These are phyloP conservation scores for Drosophila neotestacea DNA, from an alignment of 2,888 invertebrate genomes.

Conservation along the genomic window DNA sequence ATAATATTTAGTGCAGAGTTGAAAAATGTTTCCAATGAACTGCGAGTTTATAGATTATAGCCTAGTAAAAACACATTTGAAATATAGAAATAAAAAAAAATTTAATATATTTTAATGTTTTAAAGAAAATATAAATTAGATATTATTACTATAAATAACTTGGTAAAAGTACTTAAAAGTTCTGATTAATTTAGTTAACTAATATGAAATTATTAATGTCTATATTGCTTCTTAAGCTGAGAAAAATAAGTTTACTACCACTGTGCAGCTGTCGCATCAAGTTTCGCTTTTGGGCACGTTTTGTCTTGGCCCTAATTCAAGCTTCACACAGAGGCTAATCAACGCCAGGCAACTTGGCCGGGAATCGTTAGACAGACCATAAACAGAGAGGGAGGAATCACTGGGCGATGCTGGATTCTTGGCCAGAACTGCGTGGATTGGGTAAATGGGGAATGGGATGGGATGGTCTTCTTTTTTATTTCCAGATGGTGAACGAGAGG, in stretches of 20 bases:
- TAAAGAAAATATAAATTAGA: too few relatives aligned
- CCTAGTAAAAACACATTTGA: too few relatives aligned
- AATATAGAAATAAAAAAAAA: too few relatives aligned
- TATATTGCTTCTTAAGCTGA: too few relatives aligned
- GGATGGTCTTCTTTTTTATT: slow-evolving; percentile 9
- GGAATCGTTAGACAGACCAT: slow-evolving; percentile 80
- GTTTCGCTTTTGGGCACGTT: slow-evolving; percentile 79
- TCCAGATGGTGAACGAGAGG: not conserved
- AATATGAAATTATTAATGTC: too few relatives aligned
- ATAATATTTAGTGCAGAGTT: too few relatives aligned
- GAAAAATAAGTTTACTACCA: not conserved
- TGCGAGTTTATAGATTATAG: too few relatives aligned
- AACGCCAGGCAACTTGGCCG: slow-evolving; percentile 80
- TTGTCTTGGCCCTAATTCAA: slow-evolving; percentile 78
- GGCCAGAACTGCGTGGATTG: slow-evolving; percentile 1
- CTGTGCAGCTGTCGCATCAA: slow-evolving; percentile 63
- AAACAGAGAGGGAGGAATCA: slow-evolving; percentile 58
- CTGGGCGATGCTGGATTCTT: slow-evolving; percentile 13
- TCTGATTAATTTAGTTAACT: too few relatives aligned
- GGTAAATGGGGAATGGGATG: not conserved
- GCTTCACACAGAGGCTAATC: slow-evolving; percentile 77
- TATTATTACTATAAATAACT: too few relatives aligned
- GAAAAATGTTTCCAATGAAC: too few relatives aligned
- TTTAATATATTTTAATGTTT: too few relatives aligned
- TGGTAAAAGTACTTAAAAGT: too few relatives aligned